A percentile compares a stretch with the other conserved stretches of the same genome.
Evolutionary conservation across 2,113 vertebrate species (phyloP).

Genomic region (Ammodramus savannarum): DNA sequence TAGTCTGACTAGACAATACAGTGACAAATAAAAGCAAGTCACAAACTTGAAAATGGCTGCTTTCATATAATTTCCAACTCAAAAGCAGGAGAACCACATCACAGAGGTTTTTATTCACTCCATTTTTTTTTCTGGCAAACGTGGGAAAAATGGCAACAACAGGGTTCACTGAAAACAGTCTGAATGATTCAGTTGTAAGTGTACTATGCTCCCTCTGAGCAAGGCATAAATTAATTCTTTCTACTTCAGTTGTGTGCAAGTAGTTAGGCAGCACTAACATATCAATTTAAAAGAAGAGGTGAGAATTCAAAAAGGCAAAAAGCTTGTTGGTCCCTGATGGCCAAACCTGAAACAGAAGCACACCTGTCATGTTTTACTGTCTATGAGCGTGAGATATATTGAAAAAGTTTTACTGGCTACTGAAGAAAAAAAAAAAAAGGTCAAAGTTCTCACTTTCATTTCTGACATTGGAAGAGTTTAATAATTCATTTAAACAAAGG

Average conservation of each 20-base stretch:
- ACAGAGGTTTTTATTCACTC: neutral
- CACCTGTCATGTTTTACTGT: neutral
- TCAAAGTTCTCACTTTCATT: neutral
- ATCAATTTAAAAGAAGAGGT: neutral
- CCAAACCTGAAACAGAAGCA: neutral
- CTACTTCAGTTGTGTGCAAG: neutral
- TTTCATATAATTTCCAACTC: neutral
- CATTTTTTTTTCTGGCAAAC: neutral
- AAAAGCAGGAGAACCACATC: neutral
- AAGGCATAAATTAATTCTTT: neutral
- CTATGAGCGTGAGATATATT: neutral
- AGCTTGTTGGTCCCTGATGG: neutral
- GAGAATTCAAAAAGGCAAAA: neutral
- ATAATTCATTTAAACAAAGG: neutral
- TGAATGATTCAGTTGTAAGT: neutral
- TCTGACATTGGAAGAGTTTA: neutral
- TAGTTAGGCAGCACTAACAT: neutral
- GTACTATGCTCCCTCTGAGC: neutral
- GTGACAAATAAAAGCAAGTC: neutral
- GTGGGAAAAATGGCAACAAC: neutral
- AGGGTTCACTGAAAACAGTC: neutral
- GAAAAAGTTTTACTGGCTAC: neutral
- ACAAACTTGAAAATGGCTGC: neutral
- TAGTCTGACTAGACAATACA: neutral
- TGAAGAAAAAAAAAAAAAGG: neutral